Evolutionary conservation across 2,888 invertebrate genomes (phyloP), one percentile per base, ranked within the genome.

Genomic region (Lepidonotus clava): DNA sequence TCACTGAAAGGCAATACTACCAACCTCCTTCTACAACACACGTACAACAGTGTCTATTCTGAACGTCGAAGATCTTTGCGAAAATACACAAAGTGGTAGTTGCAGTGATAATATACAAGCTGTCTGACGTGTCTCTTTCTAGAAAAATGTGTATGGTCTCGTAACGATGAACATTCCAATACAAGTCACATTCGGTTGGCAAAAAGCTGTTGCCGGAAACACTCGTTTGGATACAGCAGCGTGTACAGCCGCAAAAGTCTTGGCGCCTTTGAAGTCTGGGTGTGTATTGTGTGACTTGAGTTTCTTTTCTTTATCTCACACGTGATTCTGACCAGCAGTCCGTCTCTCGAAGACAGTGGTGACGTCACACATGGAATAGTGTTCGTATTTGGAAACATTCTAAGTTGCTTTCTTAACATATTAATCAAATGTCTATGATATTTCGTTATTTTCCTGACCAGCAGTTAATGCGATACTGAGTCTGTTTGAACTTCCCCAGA

Each of bases 331-430:
- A 71, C 71, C 71, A 71, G 71, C 71, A 71, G 71, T 18, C 71
- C 71, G 71, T 71, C 71, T 38, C 71, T 34, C 34, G 34, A 71
- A 71, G 71, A 71, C 71, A 38, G 71, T 24, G 71, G 71, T 71
- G 71, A 71, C n/a, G 71, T 71, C 71, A 71, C 71, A 71, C 71
- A 36, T 71, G 71, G 71, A 71, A 71, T 71, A 71, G 38, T 34
- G n/a, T 71, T 71, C 71, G 71, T 71, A 71, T 71, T 71, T 71
- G 71, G 71, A 71, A 71, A 71, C 71, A 71, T 71, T 71, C 71
- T 71, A 71, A 71, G 36, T 71, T 71, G 71, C 71, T 24, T 71
- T 71, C 71, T 36, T 66, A 24, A 71, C 71, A 71, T 24, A 71
- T 71, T 36, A 36, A n/a, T n/a, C n/a, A 71, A 28, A 71, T 34